phyloP scores from a whole-genome alignment of 2,888 invertebrate genomes.

The Euzophera pinguis region DNA sequence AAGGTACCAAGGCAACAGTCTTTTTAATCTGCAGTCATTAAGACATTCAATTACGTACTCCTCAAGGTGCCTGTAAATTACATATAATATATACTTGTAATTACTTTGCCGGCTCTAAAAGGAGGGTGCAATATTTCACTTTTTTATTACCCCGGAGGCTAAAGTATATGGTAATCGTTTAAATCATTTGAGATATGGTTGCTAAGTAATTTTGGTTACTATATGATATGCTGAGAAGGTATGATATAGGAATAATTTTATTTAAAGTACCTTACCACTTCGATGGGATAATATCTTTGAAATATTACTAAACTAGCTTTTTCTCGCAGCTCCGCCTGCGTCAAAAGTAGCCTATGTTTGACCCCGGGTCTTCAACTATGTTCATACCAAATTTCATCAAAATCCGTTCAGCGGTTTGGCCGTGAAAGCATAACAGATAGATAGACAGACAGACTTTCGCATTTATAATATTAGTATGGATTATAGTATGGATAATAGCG shows the following conservation, averaged over 20 bases:
- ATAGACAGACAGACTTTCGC: no score
- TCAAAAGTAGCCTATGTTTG: no score
- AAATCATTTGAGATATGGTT: not conserved
- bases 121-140: not conserved
- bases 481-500: no score
- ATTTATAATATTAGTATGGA: no score
- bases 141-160: not conserved
- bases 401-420: no score
- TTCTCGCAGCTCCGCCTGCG: no score
- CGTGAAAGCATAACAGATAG: no score
- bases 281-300: no score
- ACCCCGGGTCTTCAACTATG: no score
- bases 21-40: not conserved
- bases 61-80: conserved; percentile 1
- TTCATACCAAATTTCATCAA: no score
- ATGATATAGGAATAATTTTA: not conserved
- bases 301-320: no score
- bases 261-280: not conserved
- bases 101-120: not conserved
- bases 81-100: conserved; percentile 3
- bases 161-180: conserved; percentile 1
- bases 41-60: not conserved
- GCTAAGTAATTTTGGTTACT: not conserved
- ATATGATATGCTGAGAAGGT: no score
- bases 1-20: not conserved